Conservation (phyloP, 1,140 invertebrate species). For the Tenebrio molitor region DNA sequence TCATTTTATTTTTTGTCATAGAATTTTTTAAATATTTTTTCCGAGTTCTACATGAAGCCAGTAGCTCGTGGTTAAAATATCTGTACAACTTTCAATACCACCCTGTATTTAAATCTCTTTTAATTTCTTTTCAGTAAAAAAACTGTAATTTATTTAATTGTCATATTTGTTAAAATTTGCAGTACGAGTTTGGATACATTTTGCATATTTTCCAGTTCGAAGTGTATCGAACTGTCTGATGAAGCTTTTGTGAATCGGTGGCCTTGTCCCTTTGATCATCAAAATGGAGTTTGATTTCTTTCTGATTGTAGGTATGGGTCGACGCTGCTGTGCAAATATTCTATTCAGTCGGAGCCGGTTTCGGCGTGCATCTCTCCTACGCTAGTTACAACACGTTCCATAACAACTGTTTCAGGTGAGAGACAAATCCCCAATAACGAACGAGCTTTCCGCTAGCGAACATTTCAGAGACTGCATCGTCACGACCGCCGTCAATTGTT, state of each 20-base stretch:
- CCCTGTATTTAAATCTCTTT: no score
- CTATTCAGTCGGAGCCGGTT: conserved; percentile 93
- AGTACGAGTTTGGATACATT: no score
- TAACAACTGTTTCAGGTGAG: conserved; percentile 82
- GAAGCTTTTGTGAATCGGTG: not conserved
- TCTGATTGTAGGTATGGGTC: conserved; percentile 85
- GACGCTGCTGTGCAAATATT: conserved; percentile 96
- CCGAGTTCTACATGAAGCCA: no score
- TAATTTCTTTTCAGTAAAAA: no score
- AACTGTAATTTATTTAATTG: no score
- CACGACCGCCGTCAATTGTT: conserved; percentile 92
- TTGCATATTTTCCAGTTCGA: no score
- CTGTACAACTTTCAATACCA: no score
- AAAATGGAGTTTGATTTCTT: conserved; percentile 18
- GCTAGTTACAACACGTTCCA: conserved; percentile 95
- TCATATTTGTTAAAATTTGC: no score
- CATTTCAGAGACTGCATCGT: conserved; percentile 89
- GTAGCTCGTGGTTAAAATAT: no score
- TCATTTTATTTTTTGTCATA: no score
- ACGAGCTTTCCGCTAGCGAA: not conserved
- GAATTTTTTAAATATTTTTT: no score
- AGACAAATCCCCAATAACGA: conserved; percentile 16
- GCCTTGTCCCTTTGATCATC: not conserved
- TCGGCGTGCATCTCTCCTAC: conserved; percentile 93
- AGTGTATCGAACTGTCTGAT: no score